These are phyloP conservation scores for Tribolium madens DNA, from an alignment of 1,140 invertebrate species.

Conservation along the genomic window DNA sequence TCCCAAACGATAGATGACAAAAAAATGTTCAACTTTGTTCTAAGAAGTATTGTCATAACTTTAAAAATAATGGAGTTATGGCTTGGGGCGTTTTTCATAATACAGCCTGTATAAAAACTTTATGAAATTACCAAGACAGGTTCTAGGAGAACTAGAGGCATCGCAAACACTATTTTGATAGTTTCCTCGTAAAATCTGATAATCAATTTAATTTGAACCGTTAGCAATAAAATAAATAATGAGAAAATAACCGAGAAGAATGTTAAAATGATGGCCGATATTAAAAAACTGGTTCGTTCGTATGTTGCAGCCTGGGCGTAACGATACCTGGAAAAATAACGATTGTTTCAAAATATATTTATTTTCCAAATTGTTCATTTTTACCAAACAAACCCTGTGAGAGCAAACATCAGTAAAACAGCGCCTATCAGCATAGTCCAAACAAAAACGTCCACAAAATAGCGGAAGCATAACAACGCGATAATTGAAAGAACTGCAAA, in stretches of 20 bases:
- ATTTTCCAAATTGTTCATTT: not conserved
- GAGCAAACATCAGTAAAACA: not conserved
- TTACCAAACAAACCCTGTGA: constrained; percentile 14
- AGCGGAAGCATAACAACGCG: constrained; percentile 12
- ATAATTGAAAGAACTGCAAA: constrained; percentile 6
- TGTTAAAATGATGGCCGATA: constrained; percentile 9
- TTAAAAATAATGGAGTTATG: too few species aligned
- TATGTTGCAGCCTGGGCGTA: not conserved
- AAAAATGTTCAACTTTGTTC: too few species aligned
- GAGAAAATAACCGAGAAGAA: not conserved
- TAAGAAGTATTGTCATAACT: too few species aligned
- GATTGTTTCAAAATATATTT: not conserved
- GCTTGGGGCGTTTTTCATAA: too few species aligned
- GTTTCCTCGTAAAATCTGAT: constrained; percentile 31
- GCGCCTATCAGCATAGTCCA: not conserved
- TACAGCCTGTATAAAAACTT: too few species aligned
- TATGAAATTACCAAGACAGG: constrained; percentile 13
- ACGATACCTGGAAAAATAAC: not conserved
- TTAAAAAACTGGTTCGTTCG: not conserved
- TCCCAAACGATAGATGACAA: too few species aligned
- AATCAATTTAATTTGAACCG: not conserved
- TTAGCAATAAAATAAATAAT: not conserved
- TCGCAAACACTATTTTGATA: constrained; percentile 1
- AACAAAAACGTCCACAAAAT: constrained; percentile 17
- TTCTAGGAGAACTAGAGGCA: constrained; percentile 16